Base-by-base conservation (phyloP, 2,888 invertebrate species). In the Cerastoderma edule region DNA sequence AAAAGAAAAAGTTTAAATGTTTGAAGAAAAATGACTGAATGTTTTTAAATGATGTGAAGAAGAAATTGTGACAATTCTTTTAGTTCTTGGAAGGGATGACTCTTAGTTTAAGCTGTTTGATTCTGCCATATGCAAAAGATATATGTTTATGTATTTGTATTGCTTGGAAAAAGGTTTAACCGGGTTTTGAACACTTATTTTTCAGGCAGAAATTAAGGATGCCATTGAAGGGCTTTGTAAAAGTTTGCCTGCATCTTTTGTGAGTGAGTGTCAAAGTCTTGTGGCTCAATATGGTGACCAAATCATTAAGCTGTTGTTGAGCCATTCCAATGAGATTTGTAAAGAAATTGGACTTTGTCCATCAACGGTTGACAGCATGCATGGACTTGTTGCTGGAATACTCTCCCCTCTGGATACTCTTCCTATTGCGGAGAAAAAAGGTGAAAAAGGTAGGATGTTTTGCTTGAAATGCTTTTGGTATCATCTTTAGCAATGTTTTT, bases 161-260 rank as follows among this genome's bases (percentile, higher is more conserved):
- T n/a, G n/a, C n/a, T n/a, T n/a, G n/a, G n/a, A 33, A 22, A 54
- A 16, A 4, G 6, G 35, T 32, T 44, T 30, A n/a, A 8, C 10
- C 57, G 13, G 28, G 8, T 22, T 53, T 8, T n/a, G n/a, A n/a
- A n/a, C n/a, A n/a, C n/a, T n/a, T 50, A 24, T 4, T 85, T 91
- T 90, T 5, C 90, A 96, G 95, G 95, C 95, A 22, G 95, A 96
- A 88, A 95, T 98, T 60, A 95, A 96, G 91, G 92, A 93, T 2
- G 93, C 95, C 0, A 94, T 98, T 0, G 95, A 95, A 85, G 93
- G 93, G 57, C 94, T 96, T 0, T 98, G 98, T 93, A 93, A 5
- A 92, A 89, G 63, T 60, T 98, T 93, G 97, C 98, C 0, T 94
- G 94, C 82, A 94, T 95, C 0, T 92, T 96, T 13, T 92, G 93